phyloP scores from a whole-genome alignment of 1,140 invertebrate genomes.

The Bilobella aurantiaca region DNA sequence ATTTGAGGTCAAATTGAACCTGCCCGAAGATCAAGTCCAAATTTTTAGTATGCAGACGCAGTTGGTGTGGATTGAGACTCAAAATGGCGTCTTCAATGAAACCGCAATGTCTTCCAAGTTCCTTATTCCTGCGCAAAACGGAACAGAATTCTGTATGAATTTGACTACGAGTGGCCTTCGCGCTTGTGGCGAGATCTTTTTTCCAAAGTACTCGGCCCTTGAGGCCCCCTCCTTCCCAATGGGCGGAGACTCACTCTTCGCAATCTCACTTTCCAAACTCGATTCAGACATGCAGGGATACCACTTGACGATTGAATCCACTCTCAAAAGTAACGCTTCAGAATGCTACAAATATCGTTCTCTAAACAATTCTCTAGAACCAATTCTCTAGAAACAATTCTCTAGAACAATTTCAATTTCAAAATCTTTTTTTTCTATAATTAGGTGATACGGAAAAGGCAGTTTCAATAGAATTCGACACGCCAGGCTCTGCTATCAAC shows the following conservation, averaged over 20 bases:
- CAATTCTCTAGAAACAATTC: no score
- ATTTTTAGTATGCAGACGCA: conserved; percentile 46
- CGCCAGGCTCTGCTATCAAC: conserved; percentile 52
- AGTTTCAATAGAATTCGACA: conserved; percentile 50
- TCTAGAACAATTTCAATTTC: conserved; percentile 2
- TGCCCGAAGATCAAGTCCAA: conserved; percentile 70
- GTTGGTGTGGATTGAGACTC: conserved; percentile 25
- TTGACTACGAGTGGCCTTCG: conserved; percentile 56
- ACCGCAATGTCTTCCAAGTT: conserved; percentile 15
- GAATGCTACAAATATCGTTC: not conserved
- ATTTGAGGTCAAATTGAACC: conserved; percentile 59
- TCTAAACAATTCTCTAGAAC: no score
- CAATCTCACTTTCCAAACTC: conserved; percentile 52
- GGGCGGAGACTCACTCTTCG: conserved; percentile 51
- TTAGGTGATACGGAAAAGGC: not conserved
- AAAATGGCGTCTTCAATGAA: conserved; percentile 38
- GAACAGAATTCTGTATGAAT: conserved; percentile 51
- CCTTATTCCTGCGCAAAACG: conserved; percentile 1
- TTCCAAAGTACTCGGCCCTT: conserved; percentile 42
- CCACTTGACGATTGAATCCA: conserved; percentile 45
- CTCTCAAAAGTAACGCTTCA: conserved; percentile 17
- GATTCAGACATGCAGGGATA: conserved; percentile 49
- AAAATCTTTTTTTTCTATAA: not conserved
- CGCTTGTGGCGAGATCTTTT: conserved; percentile 53
- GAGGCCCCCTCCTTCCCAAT: conserved; percentile 51